These are phyloP conservation scores for Monopterus albus DNA, from an alignment of 2,113 vertebrate genomes.

Conservation along the genomic window DNA sequence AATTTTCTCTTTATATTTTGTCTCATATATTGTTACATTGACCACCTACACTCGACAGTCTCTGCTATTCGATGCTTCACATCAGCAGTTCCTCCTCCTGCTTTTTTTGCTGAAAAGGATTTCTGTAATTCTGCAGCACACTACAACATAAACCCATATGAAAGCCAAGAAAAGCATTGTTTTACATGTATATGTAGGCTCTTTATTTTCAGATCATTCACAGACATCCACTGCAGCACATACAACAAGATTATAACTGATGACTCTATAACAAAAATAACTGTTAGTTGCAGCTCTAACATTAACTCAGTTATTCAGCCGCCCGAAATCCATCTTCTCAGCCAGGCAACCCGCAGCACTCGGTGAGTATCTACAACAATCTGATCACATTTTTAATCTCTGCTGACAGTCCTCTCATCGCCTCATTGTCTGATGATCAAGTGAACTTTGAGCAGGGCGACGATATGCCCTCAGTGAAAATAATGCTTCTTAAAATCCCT, in stretches of 20 bases:
- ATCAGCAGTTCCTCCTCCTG: conserved; percentile 1
- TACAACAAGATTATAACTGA: neutral
- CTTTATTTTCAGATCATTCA: neutral
- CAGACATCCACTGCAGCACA: too few relatives aligned
- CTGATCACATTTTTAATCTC: conserved; percentile 36
- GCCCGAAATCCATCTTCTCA: conserved; percentile 8
- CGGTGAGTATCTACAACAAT: conserved; percentile 23
- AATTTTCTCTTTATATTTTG: conserved; percentile 6
- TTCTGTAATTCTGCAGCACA: neutral
- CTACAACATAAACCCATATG: neutral
- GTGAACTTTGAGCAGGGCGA: conserved; percentile 16
- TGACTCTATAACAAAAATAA: neutral
- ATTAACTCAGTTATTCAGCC: neutral
- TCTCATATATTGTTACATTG: neutral
- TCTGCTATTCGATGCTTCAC: neutral
- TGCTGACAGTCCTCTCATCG: conserved; percentile 34
- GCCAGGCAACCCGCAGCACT: neutral
- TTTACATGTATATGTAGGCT: neutral
- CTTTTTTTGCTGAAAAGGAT: neutral
- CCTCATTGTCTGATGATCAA: conserved; percentile 43
- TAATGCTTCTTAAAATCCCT: conserved; percentile 42
- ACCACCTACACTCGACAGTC: neutral
- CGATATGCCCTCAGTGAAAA: conserved; percentile 44
- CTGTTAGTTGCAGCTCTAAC: neutral
- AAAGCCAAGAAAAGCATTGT: neutral